phyloP scores from a whole-genome alignment of 2,888 invertebrate genomes.

The Euzetes globulus region DNA sequence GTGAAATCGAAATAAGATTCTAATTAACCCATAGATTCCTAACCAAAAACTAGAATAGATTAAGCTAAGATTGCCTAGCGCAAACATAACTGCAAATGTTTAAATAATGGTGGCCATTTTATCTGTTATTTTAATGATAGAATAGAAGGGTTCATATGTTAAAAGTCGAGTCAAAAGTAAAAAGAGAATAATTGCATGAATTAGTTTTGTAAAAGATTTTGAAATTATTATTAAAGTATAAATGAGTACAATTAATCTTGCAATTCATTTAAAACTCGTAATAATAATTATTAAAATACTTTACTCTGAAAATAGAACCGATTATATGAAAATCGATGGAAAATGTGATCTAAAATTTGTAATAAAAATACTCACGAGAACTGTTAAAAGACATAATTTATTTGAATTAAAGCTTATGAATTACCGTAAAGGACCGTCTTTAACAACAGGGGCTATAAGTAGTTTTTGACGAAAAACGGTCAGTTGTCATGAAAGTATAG shows the following conservation, averaged over 20 bases:
- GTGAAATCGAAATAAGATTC: not conserved
- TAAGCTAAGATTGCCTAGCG: too few species aligned
- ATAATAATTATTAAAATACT: not conserved
- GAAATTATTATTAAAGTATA: not conserved
- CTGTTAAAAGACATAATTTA: too few species aligned
- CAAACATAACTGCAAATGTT: too few species aligned
- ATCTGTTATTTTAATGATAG: too few species aligned
- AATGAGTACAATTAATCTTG: not conserved
- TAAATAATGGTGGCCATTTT: too few species aligned
- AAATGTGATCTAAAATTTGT: not conserved
- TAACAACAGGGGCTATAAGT: too few species aligned
- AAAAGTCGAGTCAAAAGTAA: not conserved
- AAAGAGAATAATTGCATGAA: not conserved
- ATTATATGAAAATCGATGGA: not conserved
- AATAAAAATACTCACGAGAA: not conserved
- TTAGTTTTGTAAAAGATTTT: not conserved
- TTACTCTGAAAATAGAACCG: not conserved
- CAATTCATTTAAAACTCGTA: not conserved
- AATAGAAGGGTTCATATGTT: not conserved
- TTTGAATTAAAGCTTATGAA: too few species aligned
- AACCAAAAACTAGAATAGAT: too few species aligned
- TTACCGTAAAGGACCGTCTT: too few species aligned
- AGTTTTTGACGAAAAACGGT: too few species aligned
- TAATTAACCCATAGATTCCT: too few species aligned
- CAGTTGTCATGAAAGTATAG: too few species aligned